Percentiles rank a stretch among this genome's conserved stretches.
These are phyloP conservation scores for Meandrusa payeni DNA, from an alignment of 2,888 invertebrate species.

Conservation along the genomic window DNA sequence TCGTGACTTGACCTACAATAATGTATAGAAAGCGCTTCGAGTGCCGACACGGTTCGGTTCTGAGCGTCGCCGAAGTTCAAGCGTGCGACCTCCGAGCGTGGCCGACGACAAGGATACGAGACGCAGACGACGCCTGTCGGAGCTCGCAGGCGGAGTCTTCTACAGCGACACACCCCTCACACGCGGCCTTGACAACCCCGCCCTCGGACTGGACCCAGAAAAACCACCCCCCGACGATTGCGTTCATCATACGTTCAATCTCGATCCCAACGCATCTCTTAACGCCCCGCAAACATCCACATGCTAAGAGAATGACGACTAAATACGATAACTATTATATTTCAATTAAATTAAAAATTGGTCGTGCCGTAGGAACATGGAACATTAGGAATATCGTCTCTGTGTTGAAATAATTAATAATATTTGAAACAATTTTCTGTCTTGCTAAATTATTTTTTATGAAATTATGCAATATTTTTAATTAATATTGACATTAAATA, in stretches of 20 bases:
- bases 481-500: neutral
- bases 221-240: conserved; percentile 51
- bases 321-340: too few species aligned
- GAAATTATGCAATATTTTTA: conserved; percentile 17
- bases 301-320: conserved; percentile 31
- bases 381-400: too few species aligned
- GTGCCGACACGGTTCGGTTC: conserved; percentile 60
- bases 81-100: conserved; percentile 63
- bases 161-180: conserved; percentile 62
- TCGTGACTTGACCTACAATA: too few species aligned
- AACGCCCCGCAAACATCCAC: conserved; percentile 40
- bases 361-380: too few species aligned
- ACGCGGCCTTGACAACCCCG: conserved; percentile 62
- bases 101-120: conserved; percentile 69
- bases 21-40: conserved; percentile 54
- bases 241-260: conserved; percentile 42
- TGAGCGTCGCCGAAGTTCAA: conserved; percentile 67
- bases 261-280: conserved; percentile 39
- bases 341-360: neutral
- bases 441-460: too few species aligned
- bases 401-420: too few species aligned
- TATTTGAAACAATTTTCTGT: too few species aligned
- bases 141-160: conserved; percentile 73
- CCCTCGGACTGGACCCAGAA: conserved; percentile 58
- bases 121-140: conserved; percentile 67